Base-by-base conservation (phyloP, 2,113 vertebrate species). In the Vulpes ferrilata region DNA sequence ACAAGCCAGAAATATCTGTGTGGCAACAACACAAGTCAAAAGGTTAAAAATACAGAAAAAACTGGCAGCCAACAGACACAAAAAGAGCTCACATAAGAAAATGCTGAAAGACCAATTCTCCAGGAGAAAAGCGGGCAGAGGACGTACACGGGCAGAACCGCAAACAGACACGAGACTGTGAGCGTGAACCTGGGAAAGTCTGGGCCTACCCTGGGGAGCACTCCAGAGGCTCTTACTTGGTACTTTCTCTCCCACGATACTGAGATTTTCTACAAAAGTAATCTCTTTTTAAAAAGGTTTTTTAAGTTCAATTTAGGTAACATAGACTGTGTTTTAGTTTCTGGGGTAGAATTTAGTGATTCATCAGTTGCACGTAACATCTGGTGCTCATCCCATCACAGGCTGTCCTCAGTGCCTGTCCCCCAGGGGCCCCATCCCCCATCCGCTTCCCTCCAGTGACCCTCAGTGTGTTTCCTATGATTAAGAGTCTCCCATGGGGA, bases 171-270 rank as follows among this genome's bases (percentile, higher is more conserved):
- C 30, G 10, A 57, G 38, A 23, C n/a, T 32, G 5, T 17, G 71
- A 48, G 7, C 4, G 5, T n/a, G 6, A 48, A 74, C 17, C 0
- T 0, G 0, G 32, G 30, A 11, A 16, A 23, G 27, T 15, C 19
- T 3, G 48, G 35, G 27, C 32, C 30, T 20, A 7, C 25, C 11
- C 65, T 1, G 17, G 10, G 2, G n/a, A 17, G 23, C 11, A n/a
- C 19, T 17, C 53, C 17, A 9, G 23, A 17, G 1, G 10, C 59
- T n/a, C 22, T 25, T 3, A 3, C 22, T 11, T 5, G 32, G 23
- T 8, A 13, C 7, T 62, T 79, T 62, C 57, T 81, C 79, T 89
- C 9, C 35, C 48, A 57, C 51, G 11, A 0, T 32, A 5, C 60
- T 20, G 15, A 17, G 60, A 13, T 38, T 67, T 85, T 23, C 78